A percentile compares a stretch with the other conserved stretches of the same genome.
phyloP scores from a whole-genome alignment of 2,797 vertebrate species.

The Microctenopoma lineatum region DNA sequence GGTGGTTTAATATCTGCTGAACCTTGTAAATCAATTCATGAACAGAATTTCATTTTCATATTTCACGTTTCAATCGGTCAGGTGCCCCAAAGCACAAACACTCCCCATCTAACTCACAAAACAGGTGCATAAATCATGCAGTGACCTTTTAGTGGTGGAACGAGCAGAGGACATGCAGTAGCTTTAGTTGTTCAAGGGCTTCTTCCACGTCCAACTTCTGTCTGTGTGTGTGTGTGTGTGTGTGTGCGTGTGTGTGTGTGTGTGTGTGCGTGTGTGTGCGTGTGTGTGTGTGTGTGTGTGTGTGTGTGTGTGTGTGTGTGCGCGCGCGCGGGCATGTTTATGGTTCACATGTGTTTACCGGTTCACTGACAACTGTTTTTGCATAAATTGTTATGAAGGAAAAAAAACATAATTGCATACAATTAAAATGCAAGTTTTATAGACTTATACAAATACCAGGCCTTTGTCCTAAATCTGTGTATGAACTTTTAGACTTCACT shows the following conservation, averaged over 20 bases:
- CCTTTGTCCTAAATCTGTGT: background rate
- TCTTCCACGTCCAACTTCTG: constrained; percentile 1
- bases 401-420: background rate
- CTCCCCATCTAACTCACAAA: constrained; percentile 66
- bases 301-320: too few species aligned
- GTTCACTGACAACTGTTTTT: constrained; percentile 13
- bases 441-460: background rate
- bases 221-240: background rate
- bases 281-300: background rate
- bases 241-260: too few species aligned
- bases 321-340: background rate
- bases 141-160: constrained; percentile 73
- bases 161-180: constrained; percentile 56
- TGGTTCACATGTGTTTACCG: constrained; percentile 3
- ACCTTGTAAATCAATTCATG: constrained; percentile 70
- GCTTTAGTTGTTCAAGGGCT: constrained; percentile 49
- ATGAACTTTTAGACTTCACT: background rate
- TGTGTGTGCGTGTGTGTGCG: too few species aligned
- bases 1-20: constrained; percentile 42
- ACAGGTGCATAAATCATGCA: constrained; percentile 76
- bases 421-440: background rate
- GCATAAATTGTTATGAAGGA: background rate
- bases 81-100: constrained; percentile 69
- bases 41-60: constrained; percentile 71
- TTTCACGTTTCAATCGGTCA: constrained; percentile 62